Percentiles rank a stretch among this genome's conserved stretches.
Conservation (phyloP, 2,888 invertebrate genomes). For the Sympetrum striolatum region DNA sequence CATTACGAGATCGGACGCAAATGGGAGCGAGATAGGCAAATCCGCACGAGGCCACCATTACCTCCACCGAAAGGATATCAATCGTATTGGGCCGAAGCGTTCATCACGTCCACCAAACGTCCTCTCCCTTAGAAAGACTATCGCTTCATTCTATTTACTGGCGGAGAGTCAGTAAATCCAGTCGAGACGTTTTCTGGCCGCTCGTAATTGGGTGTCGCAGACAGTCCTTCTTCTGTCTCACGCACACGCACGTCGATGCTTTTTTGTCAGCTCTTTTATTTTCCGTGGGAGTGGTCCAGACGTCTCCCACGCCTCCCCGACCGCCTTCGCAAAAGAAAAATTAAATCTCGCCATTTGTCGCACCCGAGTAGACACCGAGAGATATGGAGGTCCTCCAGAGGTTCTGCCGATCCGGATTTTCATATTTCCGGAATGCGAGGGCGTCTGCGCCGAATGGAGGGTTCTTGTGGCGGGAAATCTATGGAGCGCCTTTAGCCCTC, state of each 20-base stretch:
- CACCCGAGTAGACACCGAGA: background rate
- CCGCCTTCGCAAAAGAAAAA: background rate
- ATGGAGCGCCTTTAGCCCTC: background rate
- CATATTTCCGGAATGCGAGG: too few species aligned
- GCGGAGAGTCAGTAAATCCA: conserved; percentile 13
- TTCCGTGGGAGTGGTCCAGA: background rate
- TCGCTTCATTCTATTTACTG: conserved; percentile 20
- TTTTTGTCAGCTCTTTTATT: background rate
- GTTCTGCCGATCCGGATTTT: background rate
- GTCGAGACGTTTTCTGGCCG: background rate
- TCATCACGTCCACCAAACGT: background rate
- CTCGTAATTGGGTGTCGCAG: conserved; percentile 24
- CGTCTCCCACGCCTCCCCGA: background rate
- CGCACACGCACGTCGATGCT: conserved; percentile 21
- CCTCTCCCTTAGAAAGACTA: background rate
- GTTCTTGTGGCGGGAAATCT: background rate
- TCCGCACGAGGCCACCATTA: background rate
- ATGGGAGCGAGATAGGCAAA: background rate
- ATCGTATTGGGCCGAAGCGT: background rate
- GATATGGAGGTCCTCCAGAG: background rate
- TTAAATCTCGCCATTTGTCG: background rate
- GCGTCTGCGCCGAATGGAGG: background rate
- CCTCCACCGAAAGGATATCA: background rate
- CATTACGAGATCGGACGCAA: background rate
- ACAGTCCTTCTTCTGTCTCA: background rate